These are phyloP conservation scores for Acipenser ruthenus DNA, from an alignment of 2,797 vertebrate genomes.

Conservation along the genomic window DNA sequence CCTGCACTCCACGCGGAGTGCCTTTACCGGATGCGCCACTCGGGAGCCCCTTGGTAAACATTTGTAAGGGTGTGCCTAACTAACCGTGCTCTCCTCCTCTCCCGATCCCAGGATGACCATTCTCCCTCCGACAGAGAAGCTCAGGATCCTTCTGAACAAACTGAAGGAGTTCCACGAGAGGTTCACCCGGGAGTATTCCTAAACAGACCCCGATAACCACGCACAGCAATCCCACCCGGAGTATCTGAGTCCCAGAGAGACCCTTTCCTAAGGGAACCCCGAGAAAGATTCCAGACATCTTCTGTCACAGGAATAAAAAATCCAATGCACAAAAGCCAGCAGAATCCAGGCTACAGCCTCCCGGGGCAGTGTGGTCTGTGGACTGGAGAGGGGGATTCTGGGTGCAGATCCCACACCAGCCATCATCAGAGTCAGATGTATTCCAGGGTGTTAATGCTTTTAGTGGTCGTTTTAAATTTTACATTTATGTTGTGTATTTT, in stretches of 20 bases:
- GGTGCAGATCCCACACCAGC: too few species aligned
- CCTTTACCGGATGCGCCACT: too few species aligned
- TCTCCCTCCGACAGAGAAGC: constrained; percentile 70
- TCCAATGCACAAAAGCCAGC: not conserved
- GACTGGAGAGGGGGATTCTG: too few species aligned
- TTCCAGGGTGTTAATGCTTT: too few species aligned
- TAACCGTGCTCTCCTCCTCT: too few species aligned
- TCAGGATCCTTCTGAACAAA: constrained; percentile 68
- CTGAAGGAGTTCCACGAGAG: constrained; percentile 65
- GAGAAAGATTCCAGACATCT: constrained; percentile 39
- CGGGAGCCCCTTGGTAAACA: too few species aligned
- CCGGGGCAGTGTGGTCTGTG: too few species aligned
- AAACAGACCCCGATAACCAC: constrained; percentile 24
- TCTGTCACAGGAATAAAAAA: not conserved
- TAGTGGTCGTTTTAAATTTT: too few species aligned
- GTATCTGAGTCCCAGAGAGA: constrained; percentile 16
- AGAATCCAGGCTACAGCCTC: too few species aligned
- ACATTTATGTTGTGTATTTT: not conserved
- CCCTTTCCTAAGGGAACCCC: not conserved
- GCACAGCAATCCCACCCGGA: not conserved
- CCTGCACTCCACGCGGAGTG: too few species aligned
- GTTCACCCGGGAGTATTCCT: constrained; percentile 69
- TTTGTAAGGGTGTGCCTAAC: too few species aligned
- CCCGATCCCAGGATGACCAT: constrained; percentile 76
- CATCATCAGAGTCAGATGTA: too few species aligned